These are phyloP conservation scores for Cottoperca gobio DNA, from an alignment of 2,797 vertebrate genomes.

Conservation along the genomic window DNA sequence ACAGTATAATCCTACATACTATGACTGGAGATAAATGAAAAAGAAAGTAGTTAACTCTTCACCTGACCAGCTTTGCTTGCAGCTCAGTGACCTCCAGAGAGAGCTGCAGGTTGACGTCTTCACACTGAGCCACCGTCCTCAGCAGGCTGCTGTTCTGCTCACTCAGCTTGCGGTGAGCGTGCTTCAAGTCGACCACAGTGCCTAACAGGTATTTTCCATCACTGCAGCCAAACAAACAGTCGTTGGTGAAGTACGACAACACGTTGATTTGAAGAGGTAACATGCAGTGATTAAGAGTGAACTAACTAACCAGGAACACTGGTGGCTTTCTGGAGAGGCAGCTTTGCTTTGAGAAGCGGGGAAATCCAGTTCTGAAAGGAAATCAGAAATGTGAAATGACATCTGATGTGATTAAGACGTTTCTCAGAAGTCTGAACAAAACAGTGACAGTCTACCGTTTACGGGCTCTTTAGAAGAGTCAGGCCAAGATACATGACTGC, in stretches of 20 bases:
- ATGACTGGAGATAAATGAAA: background rate
- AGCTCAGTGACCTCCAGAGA: constrained; percentile 82
- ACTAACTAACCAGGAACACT: constrained; percentile 79
- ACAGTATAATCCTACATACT: background rate
- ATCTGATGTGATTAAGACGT: constrained; percentile 16
- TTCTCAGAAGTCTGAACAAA: constrained; percentile 16
- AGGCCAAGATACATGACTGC: constrained; percentile 52
- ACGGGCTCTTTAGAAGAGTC: constrained; percentile 59
- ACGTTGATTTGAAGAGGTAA: background rate
- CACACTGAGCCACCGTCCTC: constrained; percentile 81
- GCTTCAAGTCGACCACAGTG: constrained; percentile 79
- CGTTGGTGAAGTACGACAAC: background rate
- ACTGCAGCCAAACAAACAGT: constrained; percentile 62
- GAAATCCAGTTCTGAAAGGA: constrained; percentile 71
- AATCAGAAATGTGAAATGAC: constrained; percentile 21
- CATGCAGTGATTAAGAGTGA: background rate
- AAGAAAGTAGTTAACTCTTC: constrained; percentile 7
- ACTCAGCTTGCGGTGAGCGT: constrained; percentile 74
- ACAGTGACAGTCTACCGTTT: constrained; percentile 66
- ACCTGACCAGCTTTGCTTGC: constrained; percentile 81
- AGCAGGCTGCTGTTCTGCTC: constrained; percentile 83
- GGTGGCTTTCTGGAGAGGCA: constrained; percentile 64
- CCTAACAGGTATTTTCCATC: constrained; percentile 73
- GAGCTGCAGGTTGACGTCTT: constrained; percentile 85
- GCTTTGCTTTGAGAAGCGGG: constrained; percentile 63